These are phyloP conservation scores for Pachycephala philippinensis DNA, from an alignment of 2,113 vertebrate genomes.

Conservation along the genomic window DNA sequence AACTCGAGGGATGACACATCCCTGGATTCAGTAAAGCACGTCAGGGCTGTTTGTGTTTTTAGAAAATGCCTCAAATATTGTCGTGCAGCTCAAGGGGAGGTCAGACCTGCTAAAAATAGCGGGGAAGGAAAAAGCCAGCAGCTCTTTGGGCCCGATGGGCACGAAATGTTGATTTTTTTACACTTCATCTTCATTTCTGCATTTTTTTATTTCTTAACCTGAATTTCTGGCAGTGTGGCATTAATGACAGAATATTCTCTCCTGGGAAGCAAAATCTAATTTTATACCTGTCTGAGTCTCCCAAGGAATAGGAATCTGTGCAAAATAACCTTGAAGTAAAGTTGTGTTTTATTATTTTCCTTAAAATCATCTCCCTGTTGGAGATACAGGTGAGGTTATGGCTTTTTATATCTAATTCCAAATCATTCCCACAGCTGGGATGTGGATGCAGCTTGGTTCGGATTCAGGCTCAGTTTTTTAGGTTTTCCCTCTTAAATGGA, in stretches of 20 bases:
- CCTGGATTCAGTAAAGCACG: background rate
- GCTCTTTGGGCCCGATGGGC: background rate
- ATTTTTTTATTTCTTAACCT: background rate
- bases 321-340: background rate
- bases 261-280: accelerated
- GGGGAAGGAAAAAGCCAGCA: background rate
- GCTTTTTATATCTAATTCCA: accelerated
- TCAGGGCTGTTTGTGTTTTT: background rate
- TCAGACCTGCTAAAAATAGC: background rate
- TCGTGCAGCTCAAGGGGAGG: background rate
- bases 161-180: background rate
- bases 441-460: background rate
- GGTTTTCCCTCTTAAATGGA: background rate
- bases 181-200: background rate
- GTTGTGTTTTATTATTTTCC: background rate
- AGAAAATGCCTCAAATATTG: background rate
- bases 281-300: background rate
- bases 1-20: background rate
- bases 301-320: background rate
- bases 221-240: background rate
- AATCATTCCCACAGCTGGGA: background rate
- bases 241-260: background rate
- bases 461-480: background rate
- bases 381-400: background rate
- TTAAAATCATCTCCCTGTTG: background rate